Percentiles rank a stretch among this genome's conserved stretches.
Conservation (phyloP, 1,140 invertebrate genomes). For the Cardiocondyla obscurior region DNA sequence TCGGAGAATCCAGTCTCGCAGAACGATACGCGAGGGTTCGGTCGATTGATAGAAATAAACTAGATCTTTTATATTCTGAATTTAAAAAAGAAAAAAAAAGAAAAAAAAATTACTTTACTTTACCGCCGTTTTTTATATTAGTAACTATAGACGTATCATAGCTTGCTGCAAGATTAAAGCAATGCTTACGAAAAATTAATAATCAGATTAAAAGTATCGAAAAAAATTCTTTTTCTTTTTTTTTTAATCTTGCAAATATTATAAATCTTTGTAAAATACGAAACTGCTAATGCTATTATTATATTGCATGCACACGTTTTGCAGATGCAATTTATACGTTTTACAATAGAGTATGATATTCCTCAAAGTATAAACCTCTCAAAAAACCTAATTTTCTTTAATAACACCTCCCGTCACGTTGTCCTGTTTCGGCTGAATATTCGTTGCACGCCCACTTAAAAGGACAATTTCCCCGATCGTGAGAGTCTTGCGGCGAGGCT, state of each 20-base stretch:
- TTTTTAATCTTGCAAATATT: background rate
- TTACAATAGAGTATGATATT: slow-evolving; percentile 16
- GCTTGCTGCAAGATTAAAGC: background rate
- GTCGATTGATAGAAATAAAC: background rate
- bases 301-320: background rate
- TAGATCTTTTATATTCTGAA: background rate
- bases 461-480: slow-evolving; percentile 47
- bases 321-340: slow-evolving; percentile 11
- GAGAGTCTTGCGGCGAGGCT: slow-evolving; percentile 32
- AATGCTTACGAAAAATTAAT: background rate
- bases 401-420: slow-evolving; percentile 17
- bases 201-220: background rate
- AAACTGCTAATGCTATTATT: background rate
- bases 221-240: background rate
- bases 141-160: background rate
- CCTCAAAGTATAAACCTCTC: background rate
- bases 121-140: background rate
- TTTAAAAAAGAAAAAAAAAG: too few species aligned
- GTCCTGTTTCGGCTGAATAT: slow-evolving; percentile 23
- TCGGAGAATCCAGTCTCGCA: background rate
- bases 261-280: background rate
- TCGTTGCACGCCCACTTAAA: slow-evolving; percentile 26
- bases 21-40: slow-evolving; percentile 14
- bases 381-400: slow-evolving; percentile 25
- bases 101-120: background rate